Conservation (phyloP, 2,797 vertebrate genomes). For the Sebastes dallii region DNA sequence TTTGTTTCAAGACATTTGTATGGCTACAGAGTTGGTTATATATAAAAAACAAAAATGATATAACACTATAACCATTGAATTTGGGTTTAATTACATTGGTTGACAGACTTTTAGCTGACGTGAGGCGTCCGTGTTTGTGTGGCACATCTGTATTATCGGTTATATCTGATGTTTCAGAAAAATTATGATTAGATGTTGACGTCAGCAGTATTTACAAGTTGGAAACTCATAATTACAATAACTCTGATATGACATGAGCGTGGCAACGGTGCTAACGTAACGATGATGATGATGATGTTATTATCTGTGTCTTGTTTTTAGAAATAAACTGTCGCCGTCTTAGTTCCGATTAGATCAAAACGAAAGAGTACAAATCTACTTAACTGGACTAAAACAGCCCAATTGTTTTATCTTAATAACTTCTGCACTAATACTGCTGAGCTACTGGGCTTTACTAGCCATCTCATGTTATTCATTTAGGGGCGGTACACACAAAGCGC, state of each 20-base stretch:
- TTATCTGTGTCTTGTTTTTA: not conserved
- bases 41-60: no score
- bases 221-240: not conserved
- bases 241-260: no score
- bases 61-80: not conserved
- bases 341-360: not conserved
- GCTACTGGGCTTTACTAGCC: not conserved
- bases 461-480: no score
- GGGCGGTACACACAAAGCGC: accelerated
- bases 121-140: not conserved
- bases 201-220: not conserved
- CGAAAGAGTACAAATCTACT: not conserved
- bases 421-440: not conserved
- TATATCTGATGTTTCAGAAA: not conserved
- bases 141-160: not conserved
- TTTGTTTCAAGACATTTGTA: not conserved
- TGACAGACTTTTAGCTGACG: not conserved
- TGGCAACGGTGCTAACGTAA: not conserved
- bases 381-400: not conserved
- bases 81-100: not conserved
- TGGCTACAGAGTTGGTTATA: not conserved
- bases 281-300: not conserved
- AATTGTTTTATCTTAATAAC: not conserved
- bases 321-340: not conserved
- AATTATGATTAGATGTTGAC: not conserved